Conservation (phyloP, 2,797 vertebrate genomes). For the Brachyrhaphis roseni region DNA sequence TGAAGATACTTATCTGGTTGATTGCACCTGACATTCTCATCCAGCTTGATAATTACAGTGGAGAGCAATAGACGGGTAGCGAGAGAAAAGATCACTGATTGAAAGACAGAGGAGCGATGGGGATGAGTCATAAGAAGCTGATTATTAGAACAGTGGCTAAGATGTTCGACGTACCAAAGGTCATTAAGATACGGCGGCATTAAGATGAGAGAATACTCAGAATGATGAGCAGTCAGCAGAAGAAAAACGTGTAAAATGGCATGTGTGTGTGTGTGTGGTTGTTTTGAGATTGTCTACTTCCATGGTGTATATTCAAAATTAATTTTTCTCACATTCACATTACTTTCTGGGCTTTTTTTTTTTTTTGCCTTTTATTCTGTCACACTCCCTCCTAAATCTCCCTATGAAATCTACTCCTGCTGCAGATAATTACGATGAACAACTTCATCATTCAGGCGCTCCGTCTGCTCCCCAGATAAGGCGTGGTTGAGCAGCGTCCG, state of each 20-base stretch:
- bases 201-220: slow-evolving; percentile 68
- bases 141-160: slow-evolving; percentile 73
- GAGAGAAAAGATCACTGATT: slow-evolving; percentile 73
- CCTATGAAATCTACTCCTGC: slow-evolving; percentile 94
- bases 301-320: slow-evolving; percentile 5
- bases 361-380: slow-evolving; percentile 36
- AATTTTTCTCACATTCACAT: slow-evolving; percentile 17
- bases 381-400: slow-evolving; percentile 72
- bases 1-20: slow-evolving; percentile 65
- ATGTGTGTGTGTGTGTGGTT: slow-evolving; percentile 19
- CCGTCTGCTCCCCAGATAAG: slow-evolving; percentile 91
- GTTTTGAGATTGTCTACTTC: slow-evolving; percentile 27
- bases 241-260: slow-evolving; percentile 17
- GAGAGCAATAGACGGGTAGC: slow-evolving; percentile 65
- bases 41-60: slow-evolving; percentile 72
- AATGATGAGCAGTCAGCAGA: slow-evolving; percentile 24
- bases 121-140: slow-evolving; percentile 74
- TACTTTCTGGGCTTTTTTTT: neutral
- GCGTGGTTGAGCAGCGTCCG: slow-evolving; percentile 62
- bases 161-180: slow-evolving; percentile 73
- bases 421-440: slow-evolving; percentile 96
- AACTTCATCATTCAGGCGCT: slow-evolving; percentile 96
- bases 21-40: slow-evolving; percentile 76
- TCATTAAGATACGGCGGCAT: slow-evolving; percentile 68
- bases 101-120: slow-evolving; percentile 69